Evolutionary conservation across 2,797 vertebrate species (phyloP), one percentile per base, ranked within the genome.

Genomic region (Oreonectes daqikongensis): DNA sequence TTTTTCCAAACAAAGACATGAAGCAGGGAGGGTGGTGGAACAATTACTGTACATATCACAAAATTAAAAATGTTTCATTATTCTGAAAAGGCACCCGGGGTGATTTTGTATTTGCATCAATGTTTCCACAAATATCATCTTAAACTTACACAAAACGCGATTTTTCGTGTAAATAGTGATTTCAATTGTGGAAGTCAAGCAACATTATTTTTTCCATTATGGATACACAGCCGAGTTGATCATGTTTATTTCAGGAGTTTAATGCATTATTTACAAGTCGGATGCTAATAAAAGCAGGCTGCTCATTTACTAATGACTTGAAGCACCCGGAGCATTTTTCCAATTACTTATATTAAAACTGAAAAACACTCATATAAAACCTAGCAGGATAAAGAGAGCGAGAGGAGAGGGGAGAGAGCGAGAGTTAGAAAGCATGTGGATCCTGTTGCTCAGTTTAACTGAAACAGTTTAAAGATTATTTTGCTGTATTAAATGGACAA

Each of bases 231-330:
- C 79, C 78, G 59, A 82, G 72, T 71, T 86, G 65, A 83, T 79
- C 92, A 91, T 94, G 88, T 92, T 93, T 91, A 90, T 91, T 88
- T 92, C 93, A 94, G 92, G 91, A 94, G 94, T 94, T 94, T 94
- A 95, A 96, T 96, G 93, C 93, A 96, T 96, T 97, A 97, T 96
- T 97, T 95, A 98, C 94, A 95, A 95, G 95, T 93, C 92, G 90
- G 93, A 95, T 94, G 93, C 94, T 97, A 95, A 97, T 97, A 95
- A 96, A 97, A 97, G 92, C 94, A 95, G 93, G 94, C 95, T 95
- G 93, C 95, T 97, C 94, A 95, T 98, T 97, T 95, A 91, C 94
- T 96, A 97, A 97, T 96, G 95, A 96, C 95, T 96, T 94, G 95
- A 90, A 90, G 93, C 91, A 94, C 93, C 90, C 88, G 90, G 94